Base-by-base conservation (phyloP, 1,140 invertebrate species). In the Homarus americanus region DNA sequence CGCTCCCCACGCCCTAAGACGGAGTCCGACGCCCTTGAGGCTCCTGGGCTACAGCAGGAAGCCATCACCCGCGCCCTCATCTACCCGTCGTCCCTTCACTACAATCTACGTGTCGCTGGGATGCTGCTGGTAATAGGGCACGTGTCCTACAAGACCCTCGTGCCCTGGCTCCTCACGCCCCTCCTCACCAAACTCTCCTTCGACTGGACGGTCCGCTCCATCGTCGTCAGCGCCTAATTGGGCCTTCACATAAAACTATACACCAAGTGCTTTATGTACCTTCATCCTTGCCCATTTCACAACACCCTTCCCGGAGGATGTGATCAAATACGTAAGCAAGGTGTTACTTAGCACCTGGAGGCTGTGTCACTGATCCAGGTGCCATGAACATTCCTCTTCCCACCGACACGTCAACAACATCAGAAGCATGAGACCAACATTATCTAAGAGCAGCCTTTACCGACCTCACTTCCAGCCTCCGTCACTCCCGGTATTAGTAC, bases 51-150 rank as follows among this genome's bases (percentile, higher is more conserved):
- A 32, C 87, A 90, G 66, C 87, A 90, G 80, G 87, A 90, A 63
- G 87, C 87, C 72, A 32, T 90, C 82, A 90, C 87, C n/a, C 87
- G 87, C 69, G 80, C 87, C 38, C 49, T 90, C 49, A 28, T 90
- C 44, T 90, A 90, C 44, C 87, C 87, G 9, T 90, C 87, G 32
- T 75, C 87, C 44, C 72, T 90, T 0, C 87, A 90, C 72, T 49
- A 73, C 24, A 90, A 84, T 72, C 53, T 90, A 12, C 87, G 87
- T 17, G 79, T 90, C 15, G 87, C 87, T 0, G 87, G 66, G 0
- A 12, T 90, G 34, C 36, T 90, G 58, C 49, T 90, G 32, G 87
- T 90, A 41, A 83, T 76, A 72, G 80, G 34, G 4, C 87, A 90
- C 49, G 87, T 90, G 32, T 36, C 80, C 44, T 82, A 41, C 38